Evolutionary conservation across 1,140 invertebrate species (phyloP).

Genomic region (Lithobius niger): DNA sequence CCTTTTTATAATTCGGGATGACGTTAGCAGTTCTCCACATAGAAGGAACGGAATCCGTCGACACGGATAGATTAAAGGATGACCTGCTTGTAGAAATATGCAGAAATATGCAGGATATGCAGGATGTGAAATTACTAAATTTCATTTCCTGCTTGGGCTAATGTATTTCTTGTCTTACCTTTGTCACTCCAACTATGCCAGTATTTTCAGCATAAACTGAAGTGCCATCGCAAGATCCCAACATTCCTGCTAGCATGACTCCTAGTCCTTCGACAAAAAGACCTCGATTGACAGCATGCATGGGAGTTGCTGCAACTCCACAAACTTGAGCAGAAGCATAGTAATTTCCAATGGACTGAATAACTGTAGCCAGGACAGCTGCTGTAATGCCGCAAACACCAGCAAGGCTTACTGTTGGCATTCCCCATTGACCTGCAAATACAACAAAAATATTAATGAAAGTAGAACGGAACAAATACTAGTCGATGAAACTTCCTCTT

Average conservation of each 20-base stretch:
- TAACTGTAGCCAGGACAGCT: conserved; percentile 20
- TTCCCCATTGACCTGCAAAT: conserved; percentile 23
- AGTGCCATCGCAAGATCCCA: neutral
- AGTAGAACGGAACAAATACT: too few relatives aligned
- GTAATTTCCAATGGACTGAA: conserved; percentile 28
- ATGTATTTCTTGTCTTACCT: too few relatives aligned
- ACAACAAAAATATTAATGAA: too few relatives aligned
- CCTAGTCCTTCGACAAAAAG: neutral
- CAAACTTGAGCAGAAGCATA: conserved; percentile 21
- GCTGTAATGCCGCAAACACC: conserved; percentile 23
- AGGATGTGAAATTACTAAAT: too few relatives aligned
- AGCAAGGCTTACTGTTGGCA: conserved; percentile 20
- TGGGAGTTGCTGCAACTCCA: conserved; percentile 18
- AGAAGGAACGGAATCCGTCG: too few relatives aligned
- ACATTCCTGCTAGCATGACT: neutral
- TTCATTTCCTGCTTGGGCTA: too few relatives aligned
- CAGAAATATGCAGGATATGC: too few relatives aligned
- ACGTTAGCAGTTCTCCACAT: too few relatives aligned
- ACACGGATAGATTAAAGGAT: too few relatives aligned
- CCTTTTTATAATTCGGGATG: too few relatives aligned
- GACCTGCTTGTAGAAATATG: too few relatives aligned
- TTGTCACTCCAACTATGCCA: conserved; percentile 22
- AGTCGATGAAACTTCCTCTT: too few relatives aligned
- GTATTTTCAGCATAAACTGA: conserved; percentile 19
- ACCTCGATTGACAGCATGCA: conserved; percentile 22